Evolutionary conservation across 2,113 vertebrate genomes (phyloP), one percentile per base, ranked within the genome.

Genomic region (Pterocles orientalis): DNA sequence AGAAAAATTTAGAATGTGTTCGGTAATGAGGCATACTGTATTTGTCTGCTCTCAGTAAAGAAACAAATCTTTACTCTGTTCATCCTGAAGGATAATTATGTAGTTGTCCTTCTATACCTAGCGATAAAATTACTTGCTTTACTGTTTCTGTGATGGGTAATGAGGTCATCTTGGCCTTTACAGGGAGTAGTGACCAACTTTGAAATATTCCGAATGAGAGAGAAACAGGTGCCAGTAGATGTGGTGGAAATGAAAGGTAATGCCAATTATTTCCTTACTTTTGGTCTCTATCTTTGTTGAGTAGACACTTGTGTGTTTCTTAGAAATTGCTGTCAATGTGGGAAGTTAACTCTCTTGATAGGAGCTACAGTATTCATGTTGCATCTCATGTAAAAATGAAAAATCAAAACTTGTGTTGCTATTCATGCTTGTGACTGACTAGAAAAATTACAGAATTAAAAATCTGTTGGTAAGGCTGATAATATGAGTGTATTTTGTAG

Each of bases 151-250:
- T 89, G 26, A 31, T 94, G 70, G 45, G 10, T 94, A 89, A 86
- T 7, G n/a, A 92, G 33, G 53, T 89, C 17, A 20, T 86, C 34
- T 88, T 92, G 81, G 29, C 92, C 50, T 48, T 76, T 77, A 78
- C 95, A 99, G 99, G 99, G 99, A 39, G 99, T 99, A 65, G 99
- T 99, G 94, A 99, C 99, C 97, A 99, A 99, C 97, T 99, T 99
- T 98, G 99, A 99, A 98, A 99, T 99, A 97, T 99, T 99, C 98
- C 98, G 99, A 94, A 99, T 99, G 99, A 98, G 99, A 92, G 99
- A 99, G 96, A 99, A 99, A 71, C 99, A 99, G 95, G 99, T 99
- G 76, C 99, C 99, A 61, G 99, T 99, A 3, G 99, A 99, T 90
- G 99, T 99, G 78, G 99, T 99, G 47, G 99, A 99, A 91, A 99